phyloP scores from a whole-genome alignment of 2,797 vertebrate genomes.

The Microchirus variegatus region DNA sequence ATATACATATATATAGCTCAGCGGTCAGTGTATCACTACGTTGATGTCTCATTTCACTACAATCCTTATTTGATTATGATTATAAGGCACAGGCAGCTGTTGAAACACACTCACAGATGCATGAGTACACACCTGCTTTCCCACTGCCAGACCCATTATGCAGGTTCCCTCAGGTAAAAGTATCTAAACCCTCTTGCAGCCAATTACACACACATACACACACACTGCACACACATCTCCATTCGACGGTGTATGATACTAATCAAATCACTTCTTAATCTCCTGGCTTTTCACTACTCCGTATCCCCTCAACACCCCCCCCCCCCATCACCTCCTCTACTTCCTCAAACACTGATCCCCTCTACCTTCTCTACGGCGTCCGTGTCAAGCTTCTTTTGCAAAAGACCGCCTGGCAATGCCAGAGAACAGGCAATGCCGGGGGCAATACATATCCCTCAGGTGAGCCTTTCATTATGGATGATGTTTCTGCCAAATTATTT shows the following conservation, averaged over 20 bases:
- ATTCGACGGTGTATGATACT: constrained; percentile 59
- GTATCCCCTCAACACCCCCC: not conserved
- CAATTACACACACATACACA: constrained; percentile 5
- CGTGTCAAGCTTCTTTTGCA: constrained; percentile 62
- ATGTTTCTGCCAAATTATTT: constrained; percentile 87
- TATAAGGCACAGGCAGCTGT: constrained; percentile 39
- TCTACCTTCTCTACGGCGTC: constrained; percentile 37
- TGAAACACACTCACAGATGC: constrained; percentile 14
- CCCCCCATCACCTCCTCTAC: constrained; percentile 11
- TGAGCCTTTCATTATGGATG: constrained; percentile 87
- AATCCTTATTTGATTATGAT: constrained; percentile 60
- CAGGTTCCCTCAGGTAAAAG: constrained; percentile 37
- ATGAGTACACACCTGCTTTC: constrained; percentile 23
- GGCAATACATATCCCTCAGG: constrained; percentile 85
- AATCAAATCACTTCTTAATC: constrained; percentile 73
- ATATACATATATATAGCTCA: not conserved
- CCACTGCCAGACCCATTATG: constrained; percentile 30
- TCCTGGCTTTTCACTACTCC: constrained; percentile 58
- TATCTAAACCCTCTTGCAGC: constrained; percentile 24
- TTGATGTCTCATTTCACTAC: constrained; percentile 58
- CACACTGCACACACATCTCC: constrained; percentile 29
- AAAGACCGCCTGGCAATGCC: constrained; percentile 50
- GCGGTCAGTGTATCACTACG: constrained; percentile 31
- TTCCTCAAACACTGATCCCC: constrained; percentile 40
- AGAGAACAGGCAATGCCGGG: constrained; percentile 78